Base-by-base conservation (phyloP, 2,888 invertebrate species). In the Lottia scabra region DNA sequence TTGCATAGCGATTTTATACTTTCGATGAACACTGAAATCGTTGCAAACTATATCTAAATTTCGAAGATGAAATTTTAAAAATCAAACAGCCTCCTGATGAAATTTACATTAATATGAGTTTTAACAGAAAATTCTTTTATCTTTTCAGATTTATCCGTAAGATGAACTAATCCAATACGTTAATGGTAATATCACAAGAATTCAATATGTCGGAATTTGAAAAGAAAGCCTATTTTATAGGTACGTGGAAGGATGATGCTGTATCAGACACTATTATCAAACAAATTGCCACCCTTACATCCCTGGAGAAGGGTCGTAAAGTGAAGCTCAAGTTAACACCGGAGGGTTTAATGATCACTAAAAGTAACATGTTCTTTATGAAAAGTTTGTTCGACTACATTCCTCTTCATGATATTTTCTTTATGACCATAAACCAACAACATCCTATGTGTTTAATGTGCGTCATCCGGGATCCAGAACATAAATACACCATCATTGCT, bases 141-240 rank as follows among this genome's bases (percentile, higher is more conserved):
- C 38, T 5, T 38, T 38, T 38, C 38, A 38, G 38, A 38, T 5
- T 10, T 38, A 38, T 38, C 38, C 38, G 10, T 4, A 38, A 38
- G 38, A 38, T 38, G 38, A 15, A 23, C 26, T 27, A 15, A 63
- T 5, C 16, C 27, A 27, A 16, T 23, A 16, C 8, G 26, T 63
- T 63, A 4, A 3, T 63, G 63, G 15, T 27, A 23, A 23, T n/a
- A 43, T 23, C 43, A 65, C 6, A n/a, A 44, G 15, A 26, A 65
- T 13, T n/a, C 19, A 15, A 44, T 1, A 75, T 73, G 73, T 71
- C 65, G 48, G 64, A 45, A 48, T 65, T 78, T 26, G 79, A 81
- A 65, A 80, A 79, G 72, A 84, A 81, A 68, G 79, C 75, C n/a
- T 75, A 77, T 46, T 80, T 73, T 48, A 67, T 84, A 3, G 83